Base-by-base conservation (phyloP, 2,888 invertebrate species). In the Homarus gammarus region DNA sequence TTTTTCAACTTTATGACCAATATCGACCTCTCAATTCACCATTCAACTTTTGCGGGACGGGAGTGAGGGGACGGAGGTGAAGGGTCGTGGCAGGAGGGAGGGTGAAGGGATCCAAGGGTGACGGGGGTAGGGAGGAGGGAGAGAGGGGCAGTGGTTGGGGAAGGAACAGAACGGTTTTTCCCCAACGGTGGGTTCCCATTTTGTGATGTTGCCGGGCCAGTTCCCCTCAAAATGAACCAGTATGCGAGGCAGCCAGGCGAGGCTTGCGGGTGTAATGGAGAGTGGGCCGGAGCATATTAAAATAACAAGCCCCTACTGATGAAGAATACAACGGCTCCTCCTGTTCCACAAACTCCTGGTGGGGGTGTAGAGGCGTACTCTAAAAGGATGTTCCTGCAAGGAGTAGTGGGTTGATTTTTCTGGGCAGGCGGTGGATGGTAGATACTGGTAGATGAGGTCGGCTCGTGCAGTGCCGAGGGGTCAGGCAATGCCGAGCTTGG, bases 251-350 rank as follows among this genome's bases (percentile, higher is more conserved):
- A 73, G 82, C 75, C 61, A 73, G 44, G 87, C 82, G 73, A 44
- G 87, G 49, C 64, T 33, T 44, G 44, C 75, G 87, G 75, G 75
- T 75, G 87, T 87, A 87, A 87, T 87, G 87, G 87, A 82, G 87
- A 49, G 75, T 79, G 61, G 82, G 82, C 38, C 75, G n/a, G 51
- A n/a, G 61, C 38, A 61, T 87, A 87, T 87, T 87, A 87, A 82
- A 87, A 87, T 82, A 82, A 87, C 82, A 87, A 82, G 87, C 56
- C 70, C 31, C 81, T 40, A 36, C 64, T 82, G 87, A 87, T 87
- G 82, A 87, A 87, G 87, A 82, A 87, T 75, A 77, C 64, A 36
- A 36, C 33, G 40, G 22, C 27, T 27, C 27, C n/a, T 31, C 22
- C 56, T 5, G 36, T 40, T 81, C 40, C 27, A 8, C 33, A 18